Percentiles rank a stretch among this genome's conserved stretches.
phyloP scores from a whole-genome alignment of 2,113 vertebrate species.

The Hyperoodon ampullatus region DNA sequence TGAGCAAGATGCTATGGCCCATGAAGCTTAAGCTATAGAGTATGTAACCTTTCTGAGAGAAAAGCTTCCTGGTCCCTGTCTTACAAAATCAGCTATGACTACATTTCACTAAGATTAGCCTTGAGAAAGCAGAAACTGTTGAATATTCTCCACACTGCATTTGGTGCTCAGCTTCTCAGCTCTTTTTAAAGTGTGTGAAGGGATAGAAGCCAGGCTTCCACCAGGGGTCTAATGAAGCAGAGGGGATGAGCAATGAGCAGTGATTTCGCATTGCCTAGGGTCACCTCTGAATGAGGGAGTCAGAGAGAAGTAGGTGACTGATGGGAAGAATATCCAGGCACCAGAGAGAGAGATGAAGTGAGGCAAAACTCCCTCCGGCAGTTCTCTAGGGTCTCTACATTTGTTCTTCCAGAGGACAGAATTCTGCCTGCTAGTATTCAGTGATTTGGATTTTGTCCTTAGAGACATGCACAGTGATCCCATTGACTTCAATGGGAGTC shows the following conservation, averaged over 20 bases:
- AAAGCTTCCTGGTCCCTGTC: background rate
- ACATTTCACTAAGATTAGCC: background rate
- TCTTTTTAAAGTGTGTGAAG: background rate
- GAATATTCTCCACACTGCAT: background rate
- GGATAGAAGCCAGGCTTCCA: background rate
- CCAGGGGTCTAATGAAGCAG: conserved; percentile 41
- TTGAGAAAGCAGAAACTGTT: conserved; percentile 10
- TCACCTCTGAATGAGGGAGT: background rate
- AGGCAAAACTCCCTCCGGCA: background rate
- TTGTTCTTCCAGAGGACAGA: conserved; percentile 49
- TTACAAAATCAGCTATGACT: background rate
- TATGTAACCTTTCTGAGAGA: background rate
- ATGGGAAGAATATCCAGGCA: background rate
- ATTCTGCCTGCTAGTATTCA: background rate
- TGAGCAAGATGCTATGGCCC: background rate
- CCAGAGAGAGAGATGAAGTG: background rate
- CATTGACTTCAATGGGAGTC: conserved; percentile 38
- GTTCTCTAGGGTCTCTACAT: background rate
- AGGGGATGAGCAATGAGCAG: background rate
- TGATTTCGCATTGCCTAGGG: background rate
- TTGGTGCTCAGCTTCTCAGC: conserved; percentile 26
- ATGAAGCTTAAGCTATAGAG: background rate
- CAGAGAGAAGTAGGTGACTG: background rate
- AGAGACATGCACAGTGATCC: conserved; percentile 29
- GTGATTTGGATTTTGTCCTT: conserved; percentile 55